Conservation (phyloP, 53 echinoderm and acorn worm genomes). For the Mesocentrotus franciscanus region DNA sequence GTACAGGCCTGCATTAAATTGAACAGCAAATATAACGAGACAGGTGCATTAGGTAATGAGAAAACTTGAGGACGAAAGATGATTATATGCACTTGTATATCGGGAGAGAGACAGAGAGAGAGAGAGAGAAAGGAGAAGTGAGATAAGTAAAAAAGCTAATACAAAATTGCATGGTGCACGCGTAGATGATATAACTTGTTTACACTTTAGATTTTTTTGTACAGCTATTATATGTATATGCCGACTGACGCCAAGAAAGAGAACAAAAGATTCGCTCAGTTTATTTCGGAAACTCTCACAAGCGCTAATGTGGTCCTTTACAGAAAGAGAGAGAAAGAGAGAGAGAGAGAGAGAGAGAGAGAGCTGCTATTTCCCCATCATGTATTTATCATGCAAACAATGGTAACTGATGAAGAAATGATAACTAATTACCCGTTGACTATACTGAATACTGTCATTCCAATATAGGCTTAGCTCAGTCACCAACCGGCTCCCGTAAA, state of each 20-base stretch:
- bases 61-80: too few species aligned
- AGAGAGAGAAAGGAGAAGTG: not conserved
- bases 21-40: too few species aligned
- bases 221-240: not conserved
- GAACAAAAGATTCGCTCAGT: conserved; percentile 10
- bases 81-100: too few species aligned
- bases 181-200: not conserved
- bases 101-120: not conserved
- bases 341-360: not conserved
- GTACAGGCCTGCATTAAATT: too few species aligned
- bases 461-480: too few species aligned
- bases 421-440: too few species aligned
- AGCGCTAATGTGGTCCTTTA: not conserved
- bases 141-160: not conserved
- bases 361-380: not conserved
- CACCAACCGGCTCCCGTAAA: too few species aligned
- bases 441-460: too few species aligned
- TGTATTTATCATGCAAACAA: too few species aligned
- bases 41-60: too few species aligned
- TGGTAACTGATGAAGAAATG: too few species aligned
- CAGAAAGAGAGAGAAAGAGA: not conserved
- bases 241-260: not conserved
- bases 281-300: not conserved
- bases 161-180: not conserved
- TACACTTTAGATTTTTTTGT: conserved; percentile 20